These are phyloP conservation scores for Agrochola lota DNA, from an alignment of 2,888 invertebrate genomes.

Conservation along the genomic window DNA sequence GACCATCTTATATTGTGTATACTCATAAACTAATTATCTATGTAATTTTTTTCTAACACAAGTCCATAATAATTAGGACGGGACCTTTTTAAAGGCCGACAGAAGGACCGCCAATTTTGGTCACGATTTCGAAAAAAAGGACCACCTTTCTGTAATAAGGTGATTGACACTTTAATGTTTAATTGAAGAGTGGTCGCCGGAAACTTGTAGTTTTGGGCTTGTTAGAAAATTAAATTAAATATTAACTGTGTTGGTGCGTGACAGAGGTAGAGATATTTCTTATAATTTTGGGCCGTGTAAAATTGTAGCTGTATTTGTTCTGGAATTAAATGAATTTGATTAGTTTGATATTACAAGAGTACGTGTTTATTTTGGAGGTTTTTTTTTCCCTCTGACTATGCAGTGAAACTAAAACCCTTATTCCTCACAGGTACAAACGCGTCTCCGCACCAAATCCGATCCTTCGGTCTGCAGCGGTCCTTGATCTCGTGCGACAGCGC, in stretches of 20 bases:
- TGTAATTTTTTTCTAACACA: constrained; percentile 72
- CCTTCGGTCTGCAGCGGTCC: constrained; percentile 94
- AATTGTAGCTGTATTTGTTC: constrained; percentile 17
- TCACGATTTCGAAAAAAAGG: constrained; percentile 72
- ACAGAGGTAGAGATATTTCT: constrained; percentile 7
- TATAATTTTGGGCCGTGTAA: neutral
- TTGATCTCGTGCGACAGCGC: constrained; percentile 88
- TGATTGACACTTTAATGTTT: constrained; percentile 87
- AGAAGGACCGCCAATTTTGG: constrained; percentile 74
- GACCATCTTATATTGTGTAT: constrained; percentile 85
- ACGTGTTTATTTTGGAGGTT: neutral
- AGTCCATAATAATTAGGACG: constrained; percentile 79
- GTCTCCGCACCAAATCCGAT: constrained; percentile 93
- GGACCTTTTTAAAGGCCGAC: constrained; percentile 76
- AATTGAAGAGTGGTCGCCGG: constrained; percentile 75
- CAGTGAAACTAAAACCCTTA: constrained; percentile 1
- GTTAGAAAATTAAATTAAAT: constrained; percentile 54
- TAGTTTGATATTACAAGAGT: neutral
- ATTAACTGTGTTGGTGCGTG: constrained; percentile 37
- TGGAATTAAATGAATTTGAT: no score
- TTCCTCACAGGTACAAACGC: constrained; percentile 88
- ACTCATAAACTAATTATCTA: constrained; percentile 87
- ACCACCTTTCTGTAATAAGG: constrained; percentile 82
- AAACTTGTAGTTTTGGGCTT: constrained; percentile 62
- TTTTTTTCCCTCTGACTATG: neutral